Base-by-base conservation (phyloP, 2,113 vertebrate genomes). In the Origma solitaria region DNA sequence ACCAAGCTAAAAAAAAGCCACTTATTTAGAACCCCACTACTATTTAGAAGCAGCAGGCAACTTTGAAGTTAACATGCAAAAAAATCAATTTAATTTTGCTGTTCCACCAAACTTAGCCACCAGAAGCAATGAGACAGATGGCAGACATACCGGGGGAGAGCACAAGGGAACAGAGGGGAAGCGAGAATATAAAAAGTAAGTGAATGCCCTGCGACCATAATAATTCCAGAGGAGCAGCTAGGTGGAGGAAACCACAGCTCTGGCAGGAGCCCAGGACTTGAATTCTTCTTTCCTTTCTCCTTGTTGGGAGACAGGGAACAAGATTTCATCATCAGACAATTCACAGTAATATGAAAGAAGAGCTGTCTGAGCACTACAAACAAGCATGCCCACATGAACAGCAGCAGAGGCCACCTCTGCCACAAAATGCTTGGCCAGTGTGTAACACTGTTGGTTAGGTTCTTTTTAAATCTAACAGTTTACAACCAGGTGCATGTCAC, bases 161-260 rank as follows among this genome's bases (percentile, higher is more conserved):
- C 8, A 27, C 3, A 13, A 35, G 50, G 53, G 21, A 85, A 66
- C 2, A 35, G 56, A 81, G 21, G 22, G 24, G 24, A 75, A 70
- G n/a, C 0, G 0, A 64, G 45, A 45, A 12, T 11, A 17, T 25
- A 37, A 76, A 81, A 51, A 80, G 30, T 7, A 6, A 50, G 18
- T 0, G 1, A 56, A 56, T 78, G 47, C 5, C 2, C 60, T 60
- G 62, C 0, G 1, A 80, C 54, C 7, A 3, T 57, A 80, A 60
- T 25, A 90, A 85, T 88, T 86, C 54, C 83, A 77, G 17, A 50
- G 27, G 7, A 81, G 38, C 38, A 73, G 42, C 24, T 40, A 16
- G 44, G 62, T 68, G 54, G 66, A 76, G n/a, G 49, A 75, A 82
- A 49, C 49, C 73, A 68, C 2, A 3, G 57, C 68, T 77, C 80